Base-by-base conservation (phyloP, 2,888 invertebrate species). In the Pollenia griseotomentosa region DNA sequence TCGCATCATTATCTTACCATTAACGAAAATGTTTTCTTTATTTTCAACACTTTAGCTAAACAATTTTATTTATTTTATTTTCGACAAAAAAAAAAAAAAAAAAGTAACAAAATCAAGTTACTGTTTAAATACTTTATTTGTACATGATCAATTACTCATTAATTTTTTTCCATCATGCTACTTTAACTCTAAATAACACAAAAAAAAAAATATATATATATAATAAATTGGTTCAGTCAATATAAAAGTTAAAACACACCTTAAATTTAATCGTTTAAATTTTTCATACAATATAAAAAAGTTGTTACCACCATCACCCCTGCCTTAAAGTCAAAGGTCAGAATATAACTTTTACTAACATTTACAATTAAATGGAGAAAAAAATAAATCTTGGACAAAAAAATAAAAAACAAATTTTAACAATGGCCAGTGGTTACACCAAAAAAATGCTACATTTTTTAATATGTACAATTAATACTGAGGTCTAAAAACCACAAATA, bases 261-360 rank as follows among this genome's bases (percentile, higher is more conserved):
- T 59, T 59, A 59, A 59, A 59, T 59, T 33, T 14, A 59, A 14
- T 33, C 59, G 14, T 12, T 59, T 33, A 5, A 33, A 33, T 40
- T 14, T 12, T 33, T 57, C 14, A 7, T 33, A 33, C 8, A 14
- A 59, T 6, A 33, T 59, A 12, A 59, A 59, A 23, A 59, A 33
- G 23, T 59, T 33, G 59, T 14, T 59, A 33, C 59, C 59, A 33
- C 33, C 14, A 33, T 33, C 59, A 23, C 23, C 7, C 7, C 59
- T 16, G 46, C 12, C 40, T n/a, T 23, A 16, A 57, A 78, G 78
- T 66, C 83, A 74, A 78, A 83, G 78, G 73, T 83, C 78, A 78
- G 44, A 78, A 66, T 73, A 83, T 78, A 78, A 73, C 78, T 83
- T 78, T 79, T 78, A 83, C 78, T 73, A 78, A 78, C 46, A 53